These are phyloP conservation scores for Eutrigla gurnardus DNA, from an alignment of 2,797 vertebrate species.

Conservation along the genomic window DNA sequence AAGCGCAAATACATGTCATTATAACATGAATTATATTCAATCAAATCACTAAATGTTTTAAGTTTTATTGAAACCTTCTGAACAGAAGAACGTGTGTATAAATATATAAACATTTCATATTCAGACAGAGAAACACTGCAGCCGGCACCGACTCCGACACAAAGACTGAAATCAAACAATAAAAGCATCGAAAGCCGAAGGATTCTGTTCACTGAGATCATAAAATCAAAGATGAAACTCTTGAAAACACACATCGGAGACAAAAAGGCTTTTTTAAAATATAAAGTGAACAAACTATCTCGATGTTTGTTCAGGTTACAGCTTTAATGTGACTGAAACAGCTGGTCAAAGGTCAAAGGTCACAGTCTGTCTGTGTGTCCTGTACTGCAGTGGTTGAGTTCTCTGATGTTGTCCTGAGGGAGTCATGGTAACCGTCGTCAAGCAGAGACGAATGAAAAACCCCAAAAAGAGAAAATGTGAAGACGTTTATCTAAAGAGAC, in stretches of 20 bases:
- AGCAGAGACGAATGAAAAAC: too few relatives aligned
- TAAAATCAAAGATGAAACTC: conserved; percentile 2
- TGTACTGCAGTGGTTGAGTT: conserved; percentile 45
- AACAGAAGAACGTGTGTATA: conserved; percentile 50
- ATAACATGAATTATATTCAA: neutral
- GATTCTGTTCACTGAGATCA: conserved; percentile 12
- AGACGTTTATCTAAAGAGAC: neutral
- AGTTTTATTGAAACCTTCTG: conserved; percentile 71
- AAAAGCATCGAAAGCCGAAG: conserved; percentile 10
- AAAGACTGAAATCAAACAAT: conserved; percentile 2
- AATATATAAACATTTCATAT: conserved; percentile 57
- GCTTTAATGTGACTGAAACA: neutral
- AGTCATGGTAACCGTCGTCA: neutral
- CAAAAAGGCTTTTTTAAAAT: conserved; percentile 3
- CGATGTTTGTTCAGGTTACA: neutral
- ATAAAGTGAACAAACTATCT: conserved; percentile 19
- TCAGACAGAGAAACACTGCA: conserved; percentile 44
- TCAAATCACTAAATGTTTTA: neutral
- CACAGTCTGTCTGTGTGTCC: conserved; percentile 16
- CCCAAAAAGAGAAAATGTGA: neutral
- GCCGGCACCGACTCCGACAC: neutral
- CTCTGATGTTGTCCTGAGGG: conserved; percentile 49
- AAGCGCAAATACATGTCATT: neutral
- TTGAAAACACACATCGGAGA: conserved; percentile 3
- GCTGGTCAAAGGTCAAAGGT: conserved; percentile 11